Evolutionary conservation across 1,140 invertebrate genomes (phyloP), one percentile per base, ranked within the genome.

Genomic region (Polypedilum vanderplanki): DNA sequence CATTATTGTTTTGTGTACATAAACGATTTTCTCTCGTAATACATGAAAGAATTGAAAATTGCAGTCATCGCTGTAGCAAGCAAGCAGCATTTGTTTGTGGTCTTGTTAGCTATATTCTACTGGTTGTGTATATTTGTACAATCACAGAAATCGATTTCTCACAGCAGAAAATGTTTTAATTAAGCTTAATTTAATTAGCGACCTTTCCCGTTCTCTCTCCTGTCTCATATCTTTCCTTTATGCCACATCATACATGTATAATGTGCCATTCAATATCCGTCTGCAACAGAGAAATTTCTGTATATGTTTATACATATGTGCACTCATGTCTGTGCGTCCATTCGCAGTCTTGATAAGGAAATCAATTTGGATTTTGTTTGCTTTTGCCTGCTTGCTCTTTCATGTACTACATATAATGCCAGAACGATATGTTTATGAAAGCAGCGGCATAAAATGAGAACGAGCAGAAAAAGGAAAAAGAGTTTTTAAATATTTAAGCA

Each of bases 131-230:
- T 46, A 12, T 57, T 57, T 57, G 46, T 57, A 12, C 65, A 70
- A 70, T 70, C 65, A 70, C 65, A 70, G 65, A 70, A 70, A 70
- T 70, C 65, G 65, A 70, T 70, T 70, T 18, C 65, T 20, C 65
- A 70, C 65, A 70, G n/a, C 46, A 57, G 12, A 57, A 57, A 57
- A 57, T 57, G 46, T 57, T 57, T 57, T 57, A 70, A 70, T 70
- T 70, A 20, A 70, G 65, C 65, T 70, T 70, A 70, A 70, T 70
- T 70, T 20, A 70, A 70, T 70, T 70, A 70, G 65, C 65, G 65
- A 70, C 65, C 65, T 70, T 70, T 70, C 17, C 8, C 64, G 12
- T 9, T 9, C 41, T 46, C 41, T 41, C 40, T 41, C 41, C 41
- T 46, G 41, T 46, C 9, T 46, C 8, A 46, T 46, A 46, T 46